Evolutionary conservation across 1,140 invertebrate genomes (phyloP).

Genomic region (Hesperophylax magnus): DNA sequence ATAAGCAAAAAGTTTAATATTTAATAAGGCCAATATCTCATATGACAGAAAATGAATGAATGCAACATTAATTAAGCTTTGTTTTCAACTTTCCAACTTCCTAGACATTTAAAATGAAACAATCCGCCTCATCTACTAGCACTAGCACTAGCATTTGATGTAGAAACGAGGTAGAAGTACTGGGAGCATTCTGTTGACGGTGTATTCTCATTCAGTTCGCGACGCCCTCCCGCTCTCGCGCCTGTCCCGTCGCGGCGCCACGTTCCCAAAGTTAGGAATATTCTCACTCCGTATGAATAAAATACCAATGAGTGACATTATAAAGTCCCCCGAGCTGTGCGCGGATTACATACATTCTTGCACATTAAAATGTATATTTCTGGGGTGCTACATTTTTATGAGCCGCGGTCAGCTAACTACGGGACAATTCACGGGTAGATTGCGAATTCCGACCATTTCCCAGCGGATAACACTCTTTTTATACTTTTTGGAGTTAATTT

Average conservation of each 20-base stretch:
- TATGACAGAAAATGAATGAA: too few relatives aligned
- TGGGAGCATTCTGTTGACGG: too few relatives aligned
- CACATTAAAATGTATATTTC: constrained; percentile 50
- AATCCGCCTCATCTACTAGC: too few relatives aligned
- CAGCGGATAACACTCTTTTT: neutral
- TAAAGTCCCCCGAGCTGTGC: constrained; percentile 41
- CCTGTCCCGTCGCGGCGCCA: neutral
- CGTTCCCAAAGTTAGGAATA: constrained; percentile 29
- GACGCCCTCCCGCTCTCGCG: neutral
- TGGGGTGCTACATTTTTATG: constrained; percentile 49
- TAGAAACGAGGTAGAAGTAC: too few relatives aligned
- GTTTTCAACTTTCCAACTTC: too few relatives aligned
- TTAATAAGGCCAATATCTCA: too few relatives aligned
- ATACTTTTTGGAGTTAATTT: neutral
- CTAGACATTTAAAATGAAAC: too few relatives aligned
- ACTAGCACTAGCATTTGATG: too few relatives aligned
- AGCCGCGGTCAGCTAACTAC: constrained; percentile 35
- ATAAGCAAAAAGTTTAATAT: too few relatives aligned
- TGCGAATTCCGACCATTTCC: constrained; percentile 1
- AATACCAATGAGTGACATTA: constrained; percentile 57
- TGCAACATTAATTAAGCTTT: too few relatives aligned
- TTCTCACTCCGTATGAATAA: constrained; percentile 46
- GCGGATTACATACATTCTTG: constrained; percentile 50
- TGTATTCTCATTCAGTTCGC: constrained; percentile 21
- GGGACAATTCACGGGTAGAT: constrained; percentile 8